Evolutionary conservation across 2,888 invertebrate species (phyloP), one percentile per base, ranked within the genome.

Genomic region (Papilio protenor): DNA sequence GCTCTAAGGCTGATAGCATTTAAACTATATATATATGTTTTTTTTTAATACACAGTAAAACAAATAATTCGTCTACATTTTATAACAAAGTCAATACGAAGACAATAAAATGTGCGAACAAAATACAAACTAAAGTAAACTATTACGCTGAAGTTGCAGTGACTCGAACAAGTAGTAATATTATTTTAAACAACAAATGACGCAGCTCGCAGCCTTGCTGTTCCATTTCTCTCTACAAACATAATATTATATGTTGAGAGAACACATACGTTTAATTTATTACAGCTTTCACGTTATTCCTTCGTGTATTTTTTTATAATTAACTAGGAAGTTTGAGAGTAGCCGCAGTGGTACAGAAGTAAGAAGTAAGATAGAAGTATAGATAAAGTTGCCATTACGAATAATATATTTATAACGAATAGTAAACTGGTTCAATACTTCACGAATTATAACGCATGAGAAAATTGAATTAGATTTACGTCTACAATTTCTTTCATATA

Each of bases 81-180:
- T 57, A 57, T 21, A 57, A 59, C 59, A 59, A 59, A 59, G 40
- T n/a, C 33, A 33, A 40, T 64, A 64, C 33, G 64, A 33, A 6
- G 14, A 64, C 16, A 18, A 33, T 66, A 66, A 40, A 66, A 66
- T 40, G 40, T 18, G 14, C n/a, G 16, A 11, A n/a, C 45, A 66
- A 66, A 40, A 66, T 66, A 40, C 40, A 66, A 66, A 66, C 40
- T 66, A 66, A 66, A 40, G 12, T 45, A 66, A 66, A n/a, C 66
- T 12, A 45, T 66, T 45, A n/a, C 5, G n/a, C 16, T 66, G 66
- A 66, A 66, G 40, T 66, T n/a, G 40, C 64, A 64, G n/a, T 45
- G n/a, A 45, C n/a, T 66, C n/a, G 66, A 45, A 66, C 40, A 66
- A 66, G 66, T 66, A 66, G 66, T 66, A 45, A 66, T 66, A 66